phyloP scores from a whole-genome alignment of 2,888 invertebrate species.

The Phyllotreta cruciferae region DNA sequence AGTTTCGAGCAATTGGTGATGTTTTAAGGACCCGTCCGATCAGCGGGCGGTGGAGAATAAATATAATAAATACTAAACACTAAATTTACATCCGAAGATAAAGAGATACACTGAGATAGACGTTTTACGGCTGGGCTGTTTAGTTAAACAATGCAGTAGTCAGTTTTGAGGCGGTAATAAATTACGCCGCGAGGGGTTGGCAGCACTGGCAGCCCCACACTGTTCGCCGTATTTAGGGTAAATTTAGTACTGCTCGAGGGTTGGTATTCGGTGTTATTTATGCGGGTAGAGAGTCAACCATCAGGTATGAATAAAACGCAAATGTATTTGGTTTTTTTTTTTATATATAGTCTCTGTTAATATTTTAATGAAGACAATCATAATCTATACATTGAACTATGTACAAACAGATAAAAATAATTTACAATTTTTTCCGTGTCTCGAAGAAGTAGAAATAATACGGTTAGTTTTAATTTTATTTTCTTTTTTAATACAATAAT shows the following conservation, averaged over 20 bases:
- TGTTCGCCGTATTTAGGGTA: constrained; percentile 1
- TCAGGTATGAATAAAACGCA: constrained; percentile 37
- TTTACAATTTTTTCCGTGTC: constrained; percentile 51
- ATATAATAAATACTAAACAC: constrained; percentile 56
- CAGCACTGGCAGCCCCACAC: neutral
- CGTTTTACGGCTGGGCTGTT: constrained; percentile 56
- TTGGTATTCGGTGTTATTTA: neutral
- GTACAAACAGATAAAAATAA: constrained; percentile 62
- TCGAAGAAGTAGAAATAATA: constrained; percentile 47
- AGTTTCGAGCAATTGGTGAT: too few species aligned
- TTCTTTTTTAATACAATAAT: constrained; percentile 34
- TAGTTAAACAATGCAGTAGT: constrained; percentile 61
- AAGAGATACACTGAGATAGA: constrained; percentile 60
- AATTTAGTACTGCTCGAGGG: neutral
- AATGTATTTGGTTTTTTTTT: neutral
- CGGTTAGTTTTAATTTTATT: constrained; percentile 49
- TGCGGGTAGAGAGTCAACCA: too few species aligned
- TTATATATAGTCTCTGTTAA: constrained; percentile 59
- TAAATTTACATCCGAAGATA: constrained; percentile 60
- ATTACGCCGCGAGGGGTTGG: constrained; percentile 57
- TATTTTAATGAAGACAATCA: constrained; percentile 63
- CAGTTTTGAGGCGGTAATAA: constrained; percentile 57
- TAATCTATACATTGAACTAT: constrained; percentile 63
- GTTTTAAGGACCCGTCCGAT: too few species aligned
- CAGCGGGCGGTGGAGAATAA: too few species aligned